phyloP scores from a whole-genome alignment of 2,797 vertebrate species.

The Nyctalus aviator region DNA sequence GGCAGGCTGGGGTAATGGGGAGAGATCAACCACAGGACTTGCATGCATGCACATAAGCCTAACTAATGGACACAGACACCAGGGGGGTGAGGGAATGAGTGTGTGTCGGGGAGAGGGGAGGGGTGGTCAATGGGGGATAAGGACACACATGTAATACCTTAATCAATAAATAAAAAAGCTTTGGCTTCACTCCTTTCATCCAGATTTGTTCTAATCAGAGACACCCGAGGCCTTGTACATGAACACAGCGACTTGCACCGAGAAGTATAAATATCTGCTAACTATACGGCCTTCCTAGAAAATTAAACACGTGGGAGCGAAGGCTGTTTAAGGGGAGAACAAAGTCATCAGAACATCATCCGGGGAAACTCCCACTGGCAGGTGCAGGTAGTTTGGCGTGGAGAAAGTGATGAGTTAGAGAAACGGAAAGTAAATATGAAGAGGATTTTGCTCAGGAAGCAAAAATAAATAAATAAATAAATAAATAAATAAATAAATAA shows the following conservation, averaged over 20 bases:
- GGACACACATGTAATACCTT: no score
- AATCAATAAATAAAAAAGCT: not conserved
- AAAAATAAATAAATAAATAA: not conserved
- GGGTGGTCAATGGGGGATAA: no score
- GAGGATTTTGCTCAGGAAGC: not conserved
- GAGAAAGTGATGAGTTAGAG: conserved; percentile 9
- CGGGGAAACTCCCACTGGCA: not conserved
- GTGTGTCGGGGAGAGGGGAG: no score
- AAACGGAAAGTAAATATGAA: conserved; percentile 7
- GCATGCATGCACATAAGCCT: no score
- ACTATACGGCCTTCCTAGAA: not conserved
- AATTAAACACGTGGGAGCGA: not conserved
- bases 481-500: not conserved
- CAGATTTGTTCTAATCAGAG: not conserved
- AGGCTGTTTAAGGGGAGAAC: not conserved
- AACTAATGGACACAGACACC: no score
- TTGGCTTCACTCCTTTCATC: not conserved
- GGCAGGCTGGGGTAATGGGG: no score
- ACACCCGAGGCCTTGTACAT: not conserved
- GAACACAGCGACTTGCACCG: not conserved
- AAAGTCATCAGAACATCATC: conserved; percentile 34
- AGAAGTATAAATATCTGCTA: not conserved
- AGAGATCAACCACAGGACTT: no score
- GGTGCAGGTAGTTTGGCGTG: not conserved
- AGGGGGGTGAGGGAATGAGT: no score